A percentile compares a stretch with the other conserved stretches of the same genome.
Evolutionary conservation across 2,888 invertebrate species (phyloP).

Genomic region (Rhingia campestris): DNA sequence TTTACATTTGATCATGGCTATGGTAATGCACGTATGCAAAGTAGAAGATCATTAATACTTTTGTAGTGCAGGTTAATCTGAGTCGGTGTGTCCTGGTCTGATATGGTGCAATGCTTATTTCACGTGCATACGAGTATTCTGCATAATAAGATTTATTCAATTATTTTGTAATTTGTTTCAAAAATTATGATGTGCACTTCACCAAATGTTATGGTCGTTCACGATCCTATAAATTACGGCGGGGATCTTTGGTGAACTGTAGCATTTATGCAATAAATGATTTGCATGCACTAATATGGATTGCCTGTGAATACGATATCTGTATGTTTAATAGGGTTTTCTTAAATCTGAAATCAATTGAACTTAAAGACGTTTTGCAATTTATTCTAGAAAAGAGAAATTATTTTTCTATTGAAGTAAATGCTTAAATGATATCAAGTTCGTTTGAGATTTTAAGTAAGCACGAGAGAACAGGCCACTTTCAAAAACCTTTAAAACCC

Average conservation of each 20-base stretch:
- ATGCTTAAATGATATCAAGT: too few relatives aligned
- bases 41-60: constrained; percentile 32
- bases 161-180: constrained; percentile 63
- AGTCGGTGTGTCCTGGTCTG: constrained; percentile 15
- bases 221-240: constrained; percentile 41
- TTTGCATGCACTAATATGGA: constrained; percentile 22
- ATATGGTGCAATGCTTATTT: constrained; percentile 4
- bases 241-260: constrained; percentile 8
- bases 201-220: constrained; percentile 43
- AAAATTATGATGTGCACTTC: constrained; percentile 50
- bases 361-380: too few relatives aligned
- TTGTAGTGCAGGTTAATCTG: constrained; percentile 33
- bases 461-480: too few relatives aligned
- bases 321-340: neutral
- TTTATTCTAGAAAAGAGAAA: too few relatives aligned
- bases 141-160: constrained; percentile 50
- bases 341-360: too few relatives aligned
- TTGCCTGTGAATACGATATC: neutral
- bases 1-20: neutral
- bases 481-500: too few relatives aligned
- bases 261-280: constrained; percentile 36
- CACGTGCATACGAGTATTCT: neutral
- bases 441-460: too few relatives aligned
- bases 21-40: constrained; percentile 42
- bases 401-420: too few relatives aligned